These are phyloP conservation scores for Sebastes reedi DNA, from an alignment of 2,797 vertebrate genomes.

Conservation along the genomic window DNA sequence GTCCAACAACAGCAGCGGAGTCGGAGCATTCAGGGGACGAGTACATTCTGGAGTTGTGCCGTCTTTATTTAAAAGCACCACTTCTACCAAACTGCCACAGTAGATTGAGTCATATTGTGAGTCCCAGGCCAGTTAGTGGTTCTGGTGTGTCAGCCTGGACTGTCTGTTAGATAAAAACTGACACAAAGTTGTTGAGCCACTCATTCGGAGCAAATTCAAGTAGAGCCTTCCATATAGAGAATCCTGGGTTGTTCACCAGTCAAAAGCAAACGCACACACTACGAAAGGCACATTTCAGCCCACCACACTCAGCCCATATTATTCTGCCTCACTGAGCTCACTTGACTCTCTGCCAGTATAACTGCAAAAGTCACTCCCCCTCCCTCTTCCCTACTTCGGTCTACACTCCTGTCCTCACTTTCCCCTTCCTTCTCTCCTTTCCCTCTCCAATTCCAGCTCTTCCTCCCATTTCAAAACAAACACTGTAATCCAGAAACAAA, in stretches of 20 bases:
- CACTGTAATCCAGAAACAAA: background rate
- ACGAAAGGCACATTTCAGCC: slow-evolving; percentile 48
- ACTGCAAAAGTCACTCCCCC: slow-evolving; percentile 51
- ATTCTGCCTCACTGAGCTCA: slow-evolving; percentile 73
- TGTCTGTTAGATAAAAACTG: slow-evolving; percentile 44
- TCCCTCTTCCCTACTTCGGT: slow-evolving; percentile 13
- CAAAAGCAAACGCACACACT: slow-evolving; percentile 33
- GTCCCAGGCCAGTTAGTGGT: slow-evolving; percentile 11
- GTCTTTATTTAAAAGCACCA: slow-evolving; percentile 10
- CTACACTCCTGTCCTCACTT: slow-evolving; percentile 23
- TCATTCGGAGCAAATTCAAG: slow-evolving; percentile 49
- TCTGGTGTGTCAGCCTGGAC: slow-evolving; percentile 14
- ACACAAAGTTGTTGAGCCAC: slow-evolving; percentile 60
- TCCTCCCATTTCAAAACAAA: slow-evolving; percentile 19
- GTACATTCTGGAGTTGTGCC: background rate
- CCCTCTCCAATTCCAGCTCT: background rate
- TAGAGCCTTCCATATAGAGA: slow-evolving; percentile 10
- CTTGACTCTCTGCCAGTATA: slow-evolving; percentile 75
- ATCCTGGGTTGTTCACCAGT: slow-evolving; percentile 26
- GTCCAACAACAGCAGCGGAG: background rate
- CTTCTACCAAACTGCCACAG: slow-evolving; percentile 4
- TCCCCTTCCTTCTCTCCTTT: slow-evolving; percentile 2
- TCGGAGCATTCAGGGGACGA: background rate
- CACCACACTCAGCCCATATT: slow-evolving; percentile 61
- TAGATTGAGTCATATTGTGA: slow-evolving; percentile 25